Percentiles rank a stretch among this genome's conserved stretches.
Conservation (phyloP, 2,113 vertebrate species). For the Dromaius novaehollandiae region DNA sequence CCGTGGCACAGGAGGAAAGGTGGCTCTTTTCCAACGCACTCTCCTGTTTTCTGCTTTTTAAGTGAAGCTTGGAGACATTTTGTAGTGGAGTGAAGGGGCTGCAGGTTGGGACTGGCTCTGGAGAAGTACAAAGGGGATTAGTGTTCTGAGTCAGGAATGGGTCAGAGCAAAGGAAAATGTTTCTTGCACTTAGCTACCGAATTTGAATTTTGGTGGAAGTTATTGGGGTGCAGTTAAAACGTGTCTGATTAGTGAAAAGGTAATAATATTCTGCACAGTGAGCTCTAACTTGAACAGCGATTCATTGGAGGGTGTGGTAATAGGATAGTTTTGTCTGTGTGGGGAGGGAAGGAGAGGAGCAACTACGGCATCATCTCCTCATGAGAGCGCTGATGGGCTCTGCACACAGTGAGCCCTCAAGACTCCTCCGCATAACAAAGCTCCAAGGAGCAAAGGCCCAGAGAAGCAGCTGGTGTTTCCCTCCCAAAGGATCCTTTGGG, state of each 20-base stretch:
- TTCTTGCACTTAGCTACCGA: constrained; percentile 54
- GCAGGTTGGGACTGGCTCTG: constrained; percentile 58
- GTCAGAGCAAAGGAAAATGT: constrained; percentile 10
- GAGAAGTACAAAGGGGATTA: constrained; percentile 66
- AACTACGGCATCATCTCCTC: not conserved
- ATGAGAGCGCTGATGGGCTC: not conserved
- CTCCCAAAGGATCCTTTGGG: not conserved
- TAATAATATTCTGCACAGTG: not conserved
- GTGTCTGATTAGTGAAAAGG: not conserved
- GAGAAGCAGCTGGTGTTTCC: not conserved
- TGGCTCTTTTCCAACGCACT: not conserved
- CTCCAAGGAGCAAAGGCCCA: not conserved
- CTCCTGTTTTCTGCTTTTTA: not conserved
- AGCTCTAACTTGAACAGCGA: not conserved
- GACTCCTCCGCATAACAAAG: not conserved
- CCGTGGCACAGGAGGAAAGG: not conserved
- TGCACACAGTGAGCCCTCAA: not conserved
- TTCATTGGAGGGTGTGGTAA: not conserved
- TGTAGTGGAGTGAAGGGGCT: constrained; percentile 15
- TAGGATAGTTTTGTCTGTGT: not conserved
- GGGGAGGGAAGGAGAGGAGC: not conserved
- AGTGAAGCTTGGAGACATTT: constrained; percentile 27
- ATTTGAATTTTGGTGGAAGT: constrained; percentile 36
- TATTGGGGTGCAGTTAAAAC: not conserved
- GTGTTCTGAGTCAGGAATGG: constrained; percentile 66